A percentile compares a stretch with the other conserved stretches of the same genome.
Conservation (phyloP, 1,140 invertebrate species). For the Penaeus chinensis region DNA sequence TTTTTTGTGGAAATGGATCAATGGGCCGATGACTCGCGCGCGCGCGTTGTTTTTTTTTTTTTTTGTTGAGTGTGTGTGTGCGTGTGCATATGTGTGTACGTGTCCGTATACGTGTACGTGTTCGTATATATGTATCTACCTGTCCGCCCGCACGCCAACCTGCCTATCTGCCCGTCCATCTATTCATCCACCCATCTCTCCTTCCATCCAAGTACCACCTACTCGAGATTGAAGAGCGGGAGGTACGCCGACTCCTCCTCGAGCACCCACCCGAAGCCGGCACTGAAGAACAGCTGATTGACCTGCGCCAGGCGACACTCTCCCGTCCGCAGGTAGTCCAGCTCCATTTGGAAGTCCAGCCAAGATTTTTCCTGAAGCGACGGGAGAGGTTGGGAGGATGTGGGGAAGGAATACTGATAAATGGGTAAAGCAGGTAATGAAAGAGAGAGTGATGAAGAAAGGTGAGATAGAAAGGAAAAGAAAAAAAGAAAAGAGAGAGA, state of each 20-base stretch:
- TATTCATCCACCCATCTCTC: too few species aligned
- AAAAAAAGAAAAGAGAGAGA: too few species aligned
- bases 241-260: conserved; percentile 62
- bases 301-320: conserved; percentile 65
- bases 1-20: too few species aligned
- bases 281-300: conserved; percentile 66
- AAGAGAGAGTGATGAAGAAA: too few species aligned
- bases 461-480: too few species aligned
- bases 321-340: conserved; percentile 64
- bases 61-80: background rate
- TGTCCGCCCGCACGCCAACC: too few species aligned
- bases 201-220: background rate
- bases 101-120: too few species aligned
- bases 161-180: too few species aligned
- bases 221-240: conserved; percentile 65
- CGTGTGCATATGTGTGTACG: too few species aligned
- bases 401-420: too few species aligned
- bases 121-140: too few species aligned
- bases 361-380: conserved; percentile 66
- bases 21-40: background rate
- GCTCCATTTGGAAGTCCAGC: conserved; percentile 65
- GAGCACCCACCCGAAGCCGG: conserved; percentile 65
- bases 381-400: background rate
- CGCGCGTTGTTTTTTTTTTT: conserved; percentile 7
- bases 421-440: too few species aligned